Conservation (phyloP, 2,888 invertebrate genomes). For the Cheilosia urbana region DNA sequence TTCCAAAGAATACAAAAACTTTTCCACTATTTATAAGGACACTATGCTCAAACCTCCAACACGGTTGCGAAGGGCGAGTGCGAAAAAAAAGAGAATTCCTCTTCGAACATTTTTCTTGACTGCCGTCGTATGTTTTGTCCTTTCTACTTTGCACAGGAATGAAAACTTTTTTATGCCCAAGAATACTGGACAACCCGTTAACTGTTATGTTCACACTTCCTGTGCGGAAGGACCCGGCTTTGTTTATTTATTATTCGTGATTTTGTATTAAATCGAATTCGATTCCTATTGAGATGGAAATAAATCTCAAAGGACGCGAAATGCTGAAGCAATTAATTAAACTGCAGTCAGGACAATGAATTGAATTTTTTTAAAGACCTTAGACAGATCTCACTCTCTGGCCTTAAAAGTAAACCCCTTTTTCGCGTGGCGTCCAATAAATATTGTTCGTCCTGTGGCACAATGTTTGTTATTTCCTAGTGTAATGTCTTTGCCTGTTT, state of each 20-base stretch:
- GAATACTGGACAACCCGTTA: conserved; percentile 65
- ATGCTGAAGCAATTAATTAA: conserved; percentile 70
- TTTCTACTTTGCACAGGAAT: not conserved
- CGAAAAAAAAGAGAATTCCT: conserved; percentile 51
- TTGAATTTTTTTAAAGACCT: conserved; percentile 27
- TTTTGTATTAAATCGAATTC: conserved; percentile 73
- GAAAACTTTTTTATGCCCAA: conserved; percentile 15
- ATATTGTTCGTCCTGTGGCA: conserved; percentile 64
- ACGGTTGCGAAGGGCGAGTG: not conserved
- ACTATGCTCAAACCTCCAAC: not conserved
- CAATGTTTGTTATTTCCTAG: conserved; percentile 67
- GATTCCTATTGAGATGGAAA: conserved; percentile 71
- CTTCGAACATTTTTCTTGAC: conserved; percentile 67
- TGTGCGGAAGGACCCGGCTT: conserved; percentile 21
- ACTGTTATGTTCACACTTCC: conserved; percentile 69
- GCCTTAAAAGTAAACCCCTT: conserved; percentile 9
- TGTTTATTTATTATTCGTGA: conserved; percentile 73
- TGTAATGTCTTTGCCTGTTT: conserved; percentile 61
- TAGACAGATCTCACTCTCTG: not conserved
- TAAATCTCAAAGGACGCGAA: conserved; percentile 58
- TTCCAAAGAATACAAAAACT: conserved; percentile 23
- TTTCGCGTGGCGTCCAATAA: conserved; percentile 68
- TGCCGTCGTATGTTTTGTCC: conserved; percentile 57
- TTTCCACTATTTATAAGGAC: conserved; percentile 46
- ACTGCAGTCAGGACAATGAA: conserved; percentile 63